These are phyloP conservation scores for Melieria picta DNA, from an alignment of 2,888 invertebrate genomes.

Conservation along the genomic window DNA sequence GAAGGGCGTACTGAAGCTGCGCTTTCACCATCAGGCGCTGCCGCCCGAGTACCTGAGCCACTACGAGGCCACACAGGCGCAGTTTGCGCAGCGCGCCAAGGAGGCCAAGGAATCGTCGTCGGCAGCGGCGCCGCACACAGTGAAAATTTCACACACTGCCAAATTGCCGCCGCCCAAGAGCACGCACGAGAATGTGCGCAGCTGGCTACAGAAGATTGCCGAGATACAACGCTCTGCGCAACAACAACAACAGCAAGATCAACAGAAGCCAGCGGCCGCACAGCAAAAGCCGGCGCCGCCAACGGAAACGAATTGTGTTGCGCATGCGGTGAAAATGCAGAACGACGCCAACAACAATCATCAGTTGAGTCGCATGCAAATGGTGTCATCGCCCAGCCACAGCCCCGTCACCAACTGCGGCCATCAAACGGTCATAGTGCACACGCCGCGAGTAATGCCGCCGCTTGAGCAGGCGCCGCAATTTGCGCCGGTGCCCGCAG, in stretches of 20 bases:
- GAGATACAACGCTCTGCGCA: constrained; percentile 71
- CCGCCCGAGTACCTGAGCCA: constrained; percentile 83
- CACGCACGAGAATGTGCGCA: constrained; percentile 75
- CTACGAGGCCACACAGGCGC: constrained; percentile 78
- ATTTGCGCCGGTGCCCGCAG: background rate
- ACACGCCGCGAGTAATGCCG: no score
- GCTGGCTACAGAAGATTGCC: constrained; percentile 80
- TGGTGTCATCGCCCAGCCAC: background rate
- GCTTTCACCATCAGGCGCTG: constrained; percentile 83
- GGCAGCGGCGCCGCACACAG: constrained; percentile 62
- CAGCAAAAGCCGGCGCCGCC: background rate
- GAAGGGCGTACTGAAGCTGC: constrained; percentile 75
- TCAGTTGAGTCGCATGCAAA: background rate
- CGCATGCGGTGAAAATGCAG: background rate
- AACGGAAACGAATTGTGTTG: background rate
- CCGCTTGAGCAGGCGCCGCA: background rate
- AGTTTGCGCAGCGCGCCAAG: constrained; percentile 50
- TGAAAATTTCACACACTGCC: constrained; percentile 38
- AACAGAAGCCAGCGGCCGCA: constrained; percentile 26
- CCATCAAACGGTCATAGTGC: background rate
- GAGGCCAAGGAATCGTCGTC: constrained; percentile 25
- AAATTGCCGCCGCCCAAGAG: constrained; percentile 59
- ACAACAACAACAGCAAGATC: constrained; percentile 30
- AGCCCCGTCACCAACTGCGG: background rate
- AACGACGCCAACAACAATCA: constrained; percentile 36